Evolutionary conservation across 2,888 invertebrate species (phyloP), one percentile per base, ranked within the genome.

Genomic region (Theristus sp.): DNA sequence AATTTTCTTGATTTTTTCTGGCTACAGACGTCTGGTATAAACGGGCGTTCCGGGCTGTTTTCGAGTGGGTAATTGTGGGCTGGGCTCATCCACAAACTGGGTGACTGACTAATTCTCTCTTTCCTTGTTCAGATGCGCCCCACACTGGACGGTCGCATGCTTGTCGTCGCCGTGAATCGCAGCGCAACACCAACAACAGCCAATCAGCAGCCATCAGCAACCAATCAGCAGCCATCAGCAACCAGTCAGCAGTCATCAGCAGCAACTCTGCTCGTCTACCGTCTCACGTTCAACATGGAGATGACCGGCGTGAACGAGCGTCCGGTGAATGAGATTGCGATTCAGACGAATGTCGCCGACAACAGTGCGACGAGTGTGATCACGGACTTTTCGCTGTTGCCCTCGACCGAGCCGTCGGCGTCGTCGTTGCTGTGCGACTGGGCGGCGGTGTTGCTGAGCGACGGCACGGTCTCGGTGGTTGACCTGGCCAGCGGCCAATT

Each of bases 231-330:
- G n/a, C n/a, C n/a, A 38, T 38, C 38, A 38, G 38, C 38, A 10
- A 38, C 38, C 38, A 20, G 38, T 38, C 20, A n/a, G n/a, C n/a
- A n/a, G n/a, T n/a, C n/a, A n/a, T n/a, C n/a, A n/a, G n/a, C n/a
- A n/a, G n/a, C n/a, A n/a, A n/a, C n/a, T n/a, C 68, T 83, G 25
- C 69, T 55, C 26, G 25, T 82, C 52, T 83, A 82, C 66, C 75
- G 76, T n/a, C 70, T 83, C 59, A 78, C 80, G 67, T 79, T 79
- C 65, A 73, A 75, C 1, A 76, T 74, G 20, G 78, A 78, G 64
- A 78, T 79, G 65, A 77, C 81, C 1, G 77, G 77, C 65, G 65
- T 83, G 30, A 74, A 75, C 1, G 82, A 84, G 62, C 80, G 81
- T 62, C 84, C 85, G 0, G 75, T 82, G 6, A 75, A 80, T 6